Percentiles rank a stretch among this genome's conserved stretches.
These are phyloP conservation scores for Notothenia rossii DNA, from an alignment of 2,113 vertebrate genomes.

Conservation along the genomic window DNA sequence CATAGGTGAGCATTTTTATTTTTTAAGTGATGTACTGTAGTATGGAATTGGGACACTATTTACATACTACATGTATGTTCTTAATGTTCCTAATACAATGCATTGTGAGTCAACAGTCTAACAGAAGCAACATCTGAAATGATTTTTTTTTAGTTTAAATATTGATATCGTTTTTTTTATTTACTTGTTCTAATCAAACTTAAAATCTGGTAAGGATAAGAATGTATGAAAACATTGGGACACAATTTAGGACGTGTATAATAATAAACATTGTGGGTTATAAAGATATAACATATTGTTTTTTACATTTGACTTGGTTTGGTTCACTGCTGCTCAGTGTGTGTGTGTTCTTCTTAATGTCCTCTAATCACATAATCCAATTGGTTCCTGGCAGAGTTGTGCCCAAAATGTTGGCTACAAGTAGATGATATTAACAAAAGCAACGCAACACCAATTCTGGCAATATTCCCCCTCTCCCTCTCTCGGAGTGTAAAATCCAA, in stretches of 20 bases:
- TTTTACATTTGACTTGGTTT: background rate
- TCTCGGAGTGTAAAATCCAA: background rate
- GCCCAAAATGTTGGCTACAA: conserved; percentile 33
- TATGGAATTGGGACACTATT: background rate
- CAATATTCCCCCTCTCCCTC: conserved; percentile 4
- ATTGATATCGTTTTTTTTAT: background rate
- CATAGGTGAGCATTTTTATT: background rate
- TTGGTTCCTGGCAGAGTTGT: conserved; percentile 62
- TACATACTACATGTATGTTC: background rate
- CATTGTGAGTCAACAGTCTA: background rate
- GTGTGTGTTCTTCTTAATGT: conserved; percentile 49
- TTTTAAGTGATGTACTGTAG: background rate
- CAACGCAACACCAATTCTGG: conserved; percentile 31
- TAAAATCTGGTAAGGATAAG: no score
- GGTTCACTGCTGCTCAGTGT: conserved; percentile 10
- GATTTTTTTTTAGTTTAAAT: background rate
- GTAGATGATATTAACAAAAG: conserved; percentile 33
- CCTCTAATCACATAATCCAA: conserved; percentile 66
- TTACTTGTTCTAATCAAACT: background rate
- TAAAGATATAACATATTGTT: conserved; percentile 2
- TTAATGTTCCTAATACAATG: background rate
- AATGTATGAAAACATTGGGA: background rate
- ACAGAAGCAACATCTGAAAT: background rate
- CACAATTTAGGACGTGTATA: background rate
- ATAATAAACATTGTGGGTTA: background rate